Evolutionary conservation across 2,113 vertebrate genomes (phyloP).

Genomic region (Serinus canaria): DNA sequence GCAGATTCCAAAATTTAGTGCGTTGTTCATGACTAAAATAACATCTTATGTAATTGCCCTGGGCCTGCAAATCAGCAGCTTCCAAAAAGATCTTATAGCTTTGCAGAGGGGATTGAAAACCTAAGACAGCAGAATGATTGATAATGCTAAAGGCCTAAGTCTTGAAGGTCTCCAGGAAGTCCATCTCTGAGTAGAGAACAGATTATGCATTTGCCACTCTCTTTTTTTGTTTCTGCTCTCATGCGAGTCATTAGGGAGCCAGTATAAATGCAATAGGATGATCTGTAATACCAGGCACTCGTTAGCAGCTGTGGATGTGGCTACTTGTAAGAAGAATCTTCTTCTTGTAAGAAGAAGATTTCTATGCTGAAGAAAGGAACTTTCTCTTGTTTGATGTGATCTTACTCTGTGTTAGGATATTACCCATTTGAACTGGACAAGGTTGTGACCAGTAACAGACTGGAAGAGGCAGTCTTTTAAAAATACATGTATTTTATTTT

Average conservation of each 20-base stretch:
- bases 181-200: background rate
- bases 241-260: background rate
- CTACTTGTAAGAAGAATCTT: background rate
- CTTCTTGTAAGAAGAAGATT: background rate
- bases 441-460: background rate
- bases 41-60: slow-evolving; percentile 15
- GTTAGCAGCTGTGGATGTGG: background rate
- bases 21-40: background rate
- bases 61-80: background rate
- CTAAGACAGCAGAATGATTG: background rate
- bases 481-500: background rate
- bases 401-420: background rate
- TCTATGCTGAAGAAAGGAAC: background rate
- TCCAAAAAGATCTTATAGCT: background rate
- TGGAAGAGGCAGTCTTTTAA: background rate
- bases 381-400: background rate
- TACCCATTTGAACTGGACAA: background rate
- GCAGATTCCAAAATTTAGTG: background rate
- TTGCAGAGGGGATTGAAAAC: background rate
- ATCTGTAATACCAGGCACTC: background rate
- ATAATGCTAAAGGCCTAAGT: background rate
- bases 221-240: background rate
- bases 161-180: background rate
- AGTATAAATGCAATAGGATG: background rate
- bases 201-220: background rate